Conservation (phyloP, 2,888 invertebrate genomes). For the Dryobotodes eremita region DNA sequence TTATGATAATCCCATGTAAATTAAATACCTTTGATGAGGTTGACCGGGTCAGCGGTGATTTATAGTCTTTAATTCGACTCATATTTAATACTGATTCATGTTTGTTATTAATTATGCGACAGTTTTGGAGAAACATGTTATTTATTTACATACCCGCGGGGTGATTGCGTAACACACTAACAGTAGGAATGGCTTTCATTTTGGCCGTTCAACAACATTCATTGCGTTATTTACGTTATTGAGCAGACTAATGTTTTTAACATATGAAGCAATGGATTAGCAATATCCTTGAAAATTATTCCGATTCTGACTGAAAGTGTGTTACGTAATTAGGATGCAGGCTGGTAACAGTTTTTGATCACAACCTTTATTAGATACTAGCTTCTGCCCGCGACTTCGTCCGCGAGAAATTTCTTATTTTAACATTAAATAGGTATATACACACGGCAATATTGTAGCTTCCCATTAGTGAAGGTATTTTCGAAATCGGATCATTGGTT, state of each 20-base stretch:
- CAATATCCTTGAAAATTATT: too few relatives aligned
- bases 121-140: slow-evolving; percentile 20
- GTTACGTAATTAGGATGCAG: too few relatives aligned
- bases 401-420: not conserved
- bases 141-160: not conserved
- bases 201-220: too few relatives aligned
- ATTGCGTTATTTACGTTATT: too few relatives aligned
- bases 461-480: not conserved
- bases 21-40: slow-evolving; percentile 48
- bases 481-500: not conserved
- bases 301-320: too few relatives aligned
- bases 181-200: too few relatives aligned
- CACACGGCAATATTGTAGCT: not conserved
- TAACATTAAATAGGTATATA: not conserved
- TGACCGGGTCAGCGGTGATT: slow-evolving; percentile 30
- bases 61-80: slow-evolving; percentile 18
- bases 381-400: not conserved
- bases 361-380: not conserved
- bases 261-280: too few relatives aligned
- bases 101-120: slow-evolving; percentile 15
- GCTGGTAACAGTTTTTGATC: not conserved
- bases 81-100: slow-evolving; percentile 32
- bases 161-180: too few relatives aligned
- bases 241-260: too few relatives aligned
- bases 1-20: slow-evolving; percentile 55